Evolutionary conservation across 2,113 vertebrate species (phyloP).

Genomic region (Zootoca vivipara): DNA sequence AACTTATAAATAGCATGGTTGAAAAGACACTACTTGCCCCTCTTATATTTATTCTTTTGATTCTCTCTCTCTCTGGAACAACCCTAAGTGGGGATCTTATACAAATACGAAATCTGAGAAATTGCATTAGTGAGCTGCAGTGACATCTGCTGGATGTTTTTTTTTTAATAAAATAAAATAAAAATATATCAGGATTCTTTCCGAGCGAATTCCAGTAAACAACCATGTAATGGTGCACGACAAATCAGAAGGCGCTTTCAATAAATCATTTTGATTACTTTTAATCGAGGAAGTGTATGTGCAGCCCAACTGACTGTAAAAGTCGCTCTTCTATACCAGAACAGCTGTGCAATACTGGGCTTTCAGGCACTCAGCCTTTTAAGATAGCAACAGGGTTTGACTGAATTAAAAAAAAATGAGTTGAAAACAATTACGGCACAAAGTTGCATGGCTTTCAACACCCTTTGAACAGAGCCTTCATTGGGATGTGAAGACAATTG

Average conservation of each 20-base stretch:
- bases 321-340: constrained; percentile 23
- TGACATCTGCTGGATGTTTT: neutral
- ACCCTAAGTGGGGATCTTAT: no score
- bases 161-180: neutral
- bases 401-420: neutral
- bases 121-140: constrained; percentile 5
- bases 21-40: neutral
- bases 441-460: neutral
- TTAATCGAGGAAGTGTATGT: neutral
- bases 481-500: no score
- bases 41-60: no score
- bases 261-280: neutral
- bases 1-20: neutral
- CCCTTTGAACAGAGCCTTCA: neutral
- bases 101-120: neutral
- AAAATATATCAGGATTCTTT: constrained; percentile 9
- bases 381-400: neutral
- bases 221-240: neutral
- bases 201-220: neutral
- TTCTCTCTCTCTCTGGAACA: neutral
- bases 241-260: neutral
- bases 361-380: neutral
- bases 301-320: neutral
- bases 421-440: neutral
- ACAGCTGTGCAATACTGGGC: accelerated